Conservation (phyloP, 2,888 invertebrate species). For the Entomobrya multifasciata region DNA sequence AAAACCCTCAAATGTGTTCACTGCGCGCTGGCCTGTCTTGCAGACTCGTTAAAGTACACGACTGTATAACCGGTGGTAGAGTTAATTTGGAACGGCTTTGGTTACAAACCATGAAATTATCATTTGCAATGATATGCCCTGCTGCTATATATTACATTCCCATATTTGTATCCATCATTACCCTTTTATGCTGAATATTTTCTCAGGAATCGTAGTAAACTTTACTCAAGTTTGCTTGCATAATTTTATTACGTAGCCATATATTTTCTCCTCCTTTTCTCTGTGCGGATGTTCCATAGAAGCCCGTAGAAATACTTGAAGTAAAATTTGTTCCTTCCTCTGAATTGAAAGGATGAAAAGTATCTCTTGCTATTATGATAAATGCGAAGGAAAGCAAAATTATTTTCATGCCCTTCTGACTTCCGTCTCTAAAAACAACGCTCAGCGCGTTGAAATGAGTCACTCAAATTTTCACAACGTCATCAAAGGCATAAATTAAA, state of each 20-base stretch:
- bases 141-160: slow-evolving; percentile 40
- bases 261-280: no score
- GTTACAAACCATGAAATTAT: slow-evolving; percentile 53
- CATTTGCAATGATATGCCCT: slow-evolving; percentile 39
- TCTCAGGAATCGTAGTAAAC: no score
- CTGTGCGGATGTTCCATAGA: no score
- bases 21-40: slow-evolving; percentile 26
- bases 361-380: neutral
- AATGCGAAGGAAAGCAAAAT: slow-evolving; percentile 27
- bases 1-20: slow-evolving; percentile 20
- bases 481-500: neutral
- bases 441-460: slow-evolving; percentile 49
- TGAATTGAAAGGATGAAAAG: slow-evolving; percentile 29
- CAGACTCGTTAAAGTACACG: slow-evolving; percentile 24
- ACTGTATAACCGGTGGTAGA: slow-evolving; percentile 26
- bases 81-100: slow-evolving; percentile 30
- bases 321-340: no score
- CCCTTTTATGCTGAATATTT: neutral
- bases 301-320: no score
- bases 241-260: no score
- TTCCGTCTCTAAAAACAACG: slow-evolving; percentile 51
- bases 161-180: neutral
- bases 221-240: no score
- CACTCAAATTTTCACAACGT: slow-evolving; percentile 49
- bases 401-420: slow-evolving; percentile 36